Evolutionary conservation across 1,140 invertebrate species (phyloP).

Genomic region (Leptinotarsa defecta): DNA sequence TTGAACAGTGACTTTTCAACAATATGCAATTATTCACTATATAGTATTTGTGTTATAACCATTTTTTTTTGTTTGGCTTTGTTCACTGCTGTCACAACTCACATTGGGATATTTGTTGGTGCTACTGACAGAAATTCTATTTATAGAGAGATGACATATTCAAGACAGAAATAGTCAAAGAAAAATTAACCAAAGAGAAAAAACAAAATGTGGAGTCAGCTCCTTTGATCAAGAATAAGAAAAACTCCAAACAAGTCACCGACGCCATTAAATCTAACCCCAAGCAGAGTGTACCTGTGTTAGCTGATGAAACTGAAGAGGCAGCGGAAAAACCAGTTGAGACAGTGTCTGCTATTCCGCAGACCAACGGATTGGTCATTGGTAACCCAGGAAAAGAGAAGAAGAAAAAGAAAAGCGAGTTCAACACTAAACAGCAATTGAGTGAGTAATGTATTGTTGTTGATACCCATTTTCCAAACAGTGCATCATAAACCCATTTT

Average conservation of each 20-base stretch:
- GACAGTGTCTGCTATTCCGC: not conserved
- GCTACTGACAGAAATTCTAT: no score
- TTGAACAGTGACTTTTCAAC: no score
- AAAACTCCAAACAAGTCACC: conserved; percentile 25
- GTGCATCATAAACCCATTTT: not conserved
- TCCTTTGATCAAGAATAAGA: conserved; percentile 18
- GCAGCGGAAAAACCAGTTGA: conserved; percentile 6
- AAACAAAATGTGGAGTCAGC: conserved; percentile 32
- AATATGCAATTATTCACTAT: no score
- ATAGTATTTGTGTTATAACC: no score
- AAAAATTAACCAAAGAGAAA: conserved; percentile 53
- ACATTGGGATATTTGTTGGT: no score
- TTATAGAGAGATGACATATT: conserved; percentile 33
- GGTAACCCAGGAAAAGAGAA: conserved; percentile 54
- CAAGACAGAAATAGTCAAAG: conserved; percentile 54
- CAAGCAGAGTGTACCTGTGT: not conserved
- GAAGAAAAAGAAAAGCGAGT: conserved; percentile 62
- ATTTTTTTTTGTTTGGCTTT: no score
- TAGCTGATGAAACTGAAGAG: conserved; percentile 24
- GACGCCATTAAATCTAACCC: not conserved
- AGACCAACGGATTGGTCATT: conserved; percentile 24
- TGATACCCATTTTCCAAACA: not conserved
- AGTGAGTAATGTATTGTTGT: conserved; percentile 49
- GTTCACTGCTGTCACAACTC: no score
- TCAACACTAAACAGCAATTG: conserved; percentile 60